phyloP scores from a whole-genome alignment of 2,888 invertebrate genomes.

The Conomelus anceps region DNA sequence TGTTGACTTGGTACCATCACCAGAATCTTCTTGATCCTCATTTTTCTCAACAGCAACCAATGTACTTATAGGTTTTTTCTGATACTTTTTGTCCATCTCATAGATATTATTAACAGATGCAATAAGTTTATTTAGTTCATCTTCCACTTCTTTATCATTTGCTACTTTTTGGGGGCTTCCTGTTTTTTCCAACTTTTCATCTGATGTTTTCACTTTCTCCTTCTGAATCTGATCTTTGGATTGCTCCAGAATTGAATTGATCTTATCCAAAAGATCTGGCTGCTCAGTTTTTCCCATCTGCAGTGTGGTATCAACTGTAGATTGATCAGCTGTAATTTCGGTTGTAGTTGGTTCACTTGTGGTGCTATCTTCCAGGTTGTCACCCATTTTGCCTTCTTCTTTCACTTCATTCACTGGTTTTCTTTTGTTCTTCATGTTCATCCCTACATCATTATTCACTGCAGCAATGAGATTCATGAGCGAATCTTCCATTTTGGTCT shows the following conservation, averaged over 20 bases:
- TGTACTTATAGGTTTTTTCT: not conserved
- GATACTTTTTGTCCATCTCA: not conserved
- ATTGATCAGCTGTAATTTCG: not conserved
- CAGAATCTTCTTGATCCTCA: constrained; percentile 6
- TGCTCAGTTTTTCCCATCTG: not conserved
- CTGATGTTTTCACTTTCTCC: not conserved
- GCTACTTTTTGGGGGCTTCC: not conserved
- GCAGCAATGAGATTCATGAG: not conserved
- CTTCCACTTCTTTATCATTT: not conserved
- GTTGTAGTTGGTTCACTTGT: not conserved
- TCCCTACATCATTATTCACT: not conserved
- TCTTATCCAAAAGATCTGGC: not conserved
- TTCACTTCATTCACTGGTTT: not conserved
- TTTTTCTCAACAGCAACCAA: not conserved
- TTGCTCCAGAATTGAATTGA: not conserved
- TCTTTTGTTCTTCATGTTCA: not conserved
- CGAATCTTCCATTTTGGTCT: not conserved
- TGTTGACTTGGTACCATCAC: not conserved
- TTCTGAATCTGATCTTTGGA: not conserved
- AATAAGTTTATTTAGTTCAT: not conserved
- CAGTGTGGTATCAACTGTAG: not conserved
- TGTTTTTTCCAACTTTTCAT: not conserved
- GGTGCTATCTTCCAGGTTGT: not conserved
- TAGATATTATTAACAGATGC: not conserved
- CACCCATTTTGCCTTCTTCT: not conserved